These are phyloP conservation scores for Turnix velox DNA, from an alignment of 2,113 vertebrate genomes.

Conservation along the genomic window DNA sequence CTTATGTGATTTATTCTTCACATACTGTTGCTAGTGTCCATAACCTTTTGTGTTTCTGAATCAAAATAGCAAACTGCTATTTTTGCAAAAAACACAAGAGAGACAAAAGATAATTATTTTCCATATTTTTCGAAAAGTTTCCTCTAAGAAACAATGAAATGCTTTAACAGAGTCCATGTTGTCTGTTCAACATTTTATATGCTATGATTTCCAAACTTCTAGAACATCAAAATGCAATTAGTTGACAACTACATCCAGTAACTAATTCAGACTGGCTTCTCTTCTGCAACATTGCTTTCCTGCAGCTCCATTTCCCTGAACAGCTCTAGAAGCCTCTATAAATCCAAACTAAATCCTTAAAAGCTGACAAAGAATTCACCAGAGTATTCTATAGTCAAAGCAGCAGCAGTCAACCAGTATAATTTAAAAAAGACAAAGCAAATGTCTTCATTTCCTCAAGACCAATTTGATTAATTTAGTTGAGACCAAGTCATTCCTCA, in stretches of 20 bases:
- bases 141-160: background rate
- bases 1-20: background rate
- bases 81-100: background rate
- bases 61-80: background rate
- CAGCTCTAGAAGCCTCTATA: background rate
- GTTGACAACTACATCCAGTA: background rate
- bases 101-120: background rate
- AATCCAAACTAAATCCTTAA: background rate
- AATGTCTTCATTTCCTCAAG: background rate
- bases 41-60: background rate
- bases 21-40: background rate
- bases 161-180: background rate
- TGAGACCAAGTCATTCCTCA: background rate
- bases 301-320: background rate
- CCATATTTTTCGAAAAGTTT: background rate
- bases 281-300: background rate
- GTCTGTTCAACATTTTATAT: background rate
- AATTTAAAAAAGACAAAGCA: background rate
- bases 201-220: background rate
- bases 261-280: background rate
- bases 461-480: background rate
- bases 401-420: background rate
- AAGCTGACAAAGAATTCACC: background rate
- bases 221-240: background rate
- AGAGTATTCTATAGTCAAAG: accelerated